Evolutionary conservation across 2,888 invertebrate genomes (phyloP).

Genomic region (Sepioteuthis lessoniana): DNA sequence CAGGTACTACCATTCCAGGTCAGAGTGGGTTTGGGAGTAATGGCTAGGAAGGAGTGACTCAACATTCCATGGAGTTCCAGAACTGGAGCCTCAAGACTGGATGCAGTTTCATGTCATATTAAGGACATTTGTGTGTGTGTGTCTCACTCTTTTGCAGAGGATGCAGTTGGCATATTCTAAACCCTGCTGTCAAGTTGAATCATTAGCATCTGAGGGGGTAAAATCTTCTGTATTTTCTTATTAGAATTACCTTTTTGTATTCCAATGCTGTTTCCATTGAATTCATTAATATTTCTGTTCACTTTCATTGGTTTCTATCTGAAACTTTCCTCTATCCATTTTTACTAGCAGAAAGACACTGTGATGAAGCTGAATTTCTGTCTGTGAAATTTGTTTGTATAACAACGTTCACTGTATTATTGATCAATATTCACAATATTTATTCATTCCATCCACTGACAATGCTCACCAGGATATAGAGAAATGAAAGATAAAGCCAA

Average conservation of each 20-base stretch:
- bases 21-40: too few relatives aligned
- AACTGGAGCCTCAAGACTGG: too few relatives aligned
- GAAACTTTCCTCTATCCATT: not conserved
- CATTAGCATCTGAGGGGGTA: too few relatives aligned
- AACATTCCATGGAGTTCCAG: too few relatives aligned
- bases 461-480: not conserved
- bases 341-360: not conserved
- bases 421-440: not conserved
- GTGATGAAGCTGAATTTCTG: not conserved
- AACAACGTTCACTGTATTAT: not conserved
- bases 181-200: too few relatives aligned
- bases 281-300: not conserved
- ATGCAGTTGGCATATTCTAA: too few relatives aligned
- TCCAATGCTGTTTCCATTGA: not conserved
- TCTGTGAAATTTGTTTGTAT: not conserved
- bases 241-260: not conserved
- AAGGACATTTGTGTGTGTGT: too few relatives aligned
- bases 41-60: too few relatives aligned
- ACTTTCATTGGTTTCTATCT: not conserved
- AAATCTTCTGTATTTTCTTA: not conserved
- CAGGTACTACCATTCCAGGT: too few relatives aligned
- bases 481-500: not conserved
- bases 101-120: too few relatives aligned
- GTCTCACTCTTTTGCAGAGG: too few relatives aligned
- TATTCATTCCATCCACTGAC: not conserved